Evolutionary conservation across 1,140 invertebrate species (phyloP).

Genomic region (Cotesia vestalis): DNA sequence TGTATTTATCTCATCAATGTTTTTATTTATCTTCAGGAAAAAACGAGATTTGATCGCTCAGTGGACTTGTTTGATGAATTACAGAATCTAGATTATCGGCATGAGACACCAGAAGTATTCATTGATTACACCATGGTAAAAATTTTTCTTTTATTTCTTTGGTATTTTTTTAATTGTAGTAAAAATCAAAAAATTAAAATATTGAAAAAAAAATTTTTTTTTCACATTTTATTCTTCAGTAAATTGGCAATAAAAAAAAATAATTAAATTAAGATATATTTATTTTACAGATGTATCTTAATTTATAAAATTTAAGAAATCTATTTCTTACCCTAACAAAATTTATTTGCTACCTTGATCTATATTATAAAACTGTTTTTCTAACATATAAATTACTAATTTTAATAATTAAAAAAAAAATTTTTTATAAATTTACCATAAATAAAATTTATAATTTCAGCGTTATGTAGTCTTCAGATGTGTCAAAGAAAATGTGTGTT

Average conservation of each 20-base stretch:
- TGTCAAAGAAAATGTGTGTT: constrained; percentile 47
- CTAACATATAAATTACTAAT: too few species aligned
- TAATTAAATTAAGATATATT: too few species aligned
- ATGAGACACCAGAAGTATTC: constrained; percentile 45
- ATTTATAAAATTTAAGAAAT: too few species aligned
- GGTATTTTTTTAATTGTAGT: neutral
- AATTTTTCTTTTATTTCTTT: neutral
- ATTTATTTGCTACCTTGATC: too few species aligned
- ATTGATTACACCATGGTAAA: constrained; percentile 54
- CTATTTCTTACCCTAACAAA: too few species aligned
- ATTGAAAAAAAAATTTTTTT: too few species aligned
- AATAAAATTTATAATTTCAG: constrained; percentile 41
- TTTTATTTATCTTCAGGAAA: constrained; percentile 44
- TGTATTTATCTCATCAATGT: constrained; percentile 19
- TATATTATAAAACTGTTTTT: too few species aligned
- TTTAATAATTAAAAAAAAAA: too few species aligned
- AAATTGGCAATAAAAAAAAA: too few species aligned
- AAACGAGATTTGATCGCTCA: constrained; percentile 53
- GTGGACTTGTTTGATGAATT: constrained; percentile 26
- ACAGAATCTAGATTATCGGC: neutral
- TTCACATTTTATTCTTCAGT: too few species aligned
- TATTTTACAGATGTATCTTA: too few species aligned
- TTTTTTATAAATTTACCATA: neutral
- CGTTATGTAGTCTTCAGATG: constrained; percentile 55
- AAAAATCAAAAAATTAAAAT: neutral